These are phyloP conservation scores for Pan troglodytes DNA, from an alignment of 2,113 vertebrate genomes.

Conservation along the genomic window NHGRI_mPanTro3-v2.1_pri NC_072398.2:64878501-64879000, in stretches of 20 bases:
- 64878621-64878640: background rate
- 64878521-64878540: background rate
- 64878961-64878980: background rate
- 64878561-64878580: background rate
- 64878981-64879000: background rate
- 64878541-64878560: background rate
- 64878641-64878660: background rate
- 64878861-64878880: background rate
- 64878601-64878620: background rate
- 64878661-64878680: background rate
- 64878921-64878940: background rate
- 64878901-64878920: background rate
- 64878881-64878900: background rate
- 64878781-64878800: background rate
- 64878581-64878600: background rate
- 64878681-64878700: background rate
- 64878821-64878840: background rate
- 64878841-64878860: background rate
- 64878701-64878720: background rate
- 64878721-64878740: background rate
- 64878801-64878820: background rate
- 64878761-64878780: background rate
- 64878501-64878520: background rate
- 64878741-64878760: background rate
- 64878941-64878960: background rate